A percentile compares a stretch with the other conserved stretches of the same genome.
These are phyloP conservation scores for Belgica antarctica DNA, from an alignment of 2,888 invertebrate genomes.

Conservation along the genomic window DNA sequence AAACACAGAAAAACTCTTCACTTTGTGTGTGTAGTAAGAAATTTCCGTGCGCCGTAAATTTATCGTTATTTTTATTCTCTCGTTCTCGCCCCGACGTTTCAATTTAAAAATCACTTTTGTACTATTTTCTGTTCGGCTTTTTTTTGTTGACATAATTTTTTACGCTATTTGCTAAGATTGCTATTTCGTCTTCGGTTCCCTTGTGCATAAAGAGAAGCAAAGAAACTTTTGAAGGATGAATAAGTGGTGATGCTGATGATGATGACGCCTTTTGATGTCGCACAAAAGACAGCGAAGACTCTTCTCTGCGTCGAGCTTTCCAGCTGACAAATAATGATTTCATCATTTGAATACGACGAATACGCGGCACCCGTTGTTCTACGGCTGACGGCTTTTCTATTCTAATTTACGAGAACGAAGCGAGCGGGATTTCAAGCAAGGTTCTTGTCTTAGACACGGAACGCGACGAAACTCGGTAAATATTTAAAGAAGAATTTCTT, in stretches of 20 bases:
- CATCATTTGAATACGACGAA: constrained; percentile 23
- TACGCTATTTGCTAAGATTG: constrained; percentile 3
- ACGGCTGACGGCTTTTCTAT: too few relatives aligned
- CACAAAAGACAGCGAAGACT: neutral
- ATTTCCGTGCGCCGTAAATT: neutral
- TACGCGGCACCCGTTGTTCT: constrained; percentile 9
- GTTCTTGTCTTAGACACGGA: too few relatives aligned
- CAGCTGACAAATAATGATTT: constrained; percentile 36
- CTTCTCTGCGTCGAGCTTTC: neutral
- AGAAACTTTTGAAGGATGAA: constrained; percentile 11
- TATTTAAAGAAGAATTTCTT: neutral
- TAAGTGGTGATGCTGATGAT: neutral
- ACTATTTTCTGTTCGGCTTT: neutral
- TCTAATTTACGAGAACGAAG: constrained; percentile 18
- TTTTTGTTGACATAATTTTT: constrained; percentile 3
- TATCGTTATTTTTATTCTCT: constrained; percentile 8
- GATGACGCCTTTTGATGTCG: constrained; percentile 6
- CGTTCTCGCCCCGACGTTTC: constrained; percentile 2
- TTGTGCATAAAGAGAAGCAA: constrained; percentile 2
- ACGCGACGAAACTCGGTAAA: neutral
- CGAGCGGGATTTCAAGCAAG: too few relatives aligned
- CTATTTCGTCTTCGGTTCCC: neutral
- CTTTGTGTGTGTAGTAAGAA: neutral
- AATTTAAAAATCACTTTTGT: neutral
- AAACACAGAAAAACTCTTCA: neutral